A percentile compares a stretch with the other conserved stretches of the same genome.
These are phyloP conservation scores for Eupithecia tripunctaria DNA, from an alignment of 2,888 invertebrate species.

Conservation along the genomic window DNA sequence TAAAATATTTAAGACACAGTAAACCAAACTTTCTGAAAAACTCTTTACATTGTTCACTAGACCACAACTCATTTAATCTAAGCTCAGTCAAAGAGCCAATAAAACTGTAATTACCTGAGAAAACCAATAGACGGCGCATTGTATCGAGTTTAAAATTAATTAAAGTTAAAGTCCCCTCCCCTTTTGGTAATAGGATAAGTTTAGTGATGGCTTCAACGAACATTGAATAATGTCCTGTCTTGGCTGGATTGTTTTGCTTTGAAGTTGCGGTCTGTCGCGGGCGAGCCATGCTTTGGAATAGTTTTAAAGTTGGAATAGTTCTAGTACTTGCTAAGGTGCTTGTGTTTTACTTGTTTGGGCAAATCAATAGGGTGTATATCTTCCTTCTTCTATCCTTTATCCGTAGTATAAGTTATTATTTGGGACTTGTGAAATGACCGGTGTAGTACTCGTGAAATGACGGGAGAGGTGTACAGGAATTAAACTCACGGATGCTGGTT, in stretches of 20 bases:
- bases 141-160: constrained; percentile 40
- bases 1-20: background rate
- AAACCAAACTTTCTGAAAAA: background rate
- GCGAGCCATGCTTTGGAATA: constrained; percentile 25
- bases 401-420: too few species aligned
- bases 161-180: constrained; percentile 29
- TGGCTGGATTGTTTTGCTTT: constrained; percentile 35
- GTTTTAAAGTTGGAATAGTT: constrained; percentile 33
- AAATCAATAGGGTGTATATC: background rate
- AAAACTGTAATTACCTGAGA: constrained; percentile 30
- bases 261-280: constrained; percentile 32
- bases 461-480: too few species aligned
- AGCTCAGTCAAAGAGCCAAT: constrained; percentile 21
- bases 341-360: constrained; percentile 10
- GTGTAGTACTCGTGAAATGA: too few species aligned
- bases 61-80: background rate
- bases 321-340: constrained; percentile 23
- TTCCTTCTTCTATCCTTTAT: too few species aligned
- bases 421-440: too few species aligned
- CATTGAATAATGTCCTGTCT: constrained; percentile 39
- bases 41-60: background rate
- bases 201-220: constrained; percentile 39
- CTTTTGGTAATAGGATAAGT: constrained; percentile 39
- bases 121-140: constrained; percentile 30
- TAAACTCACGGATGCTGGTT: too few species aligned